Evolutionary conservation across 2,113 vertebrate genomes (phyloP).

Genomic region (Siphamia tubifer): DNA sequence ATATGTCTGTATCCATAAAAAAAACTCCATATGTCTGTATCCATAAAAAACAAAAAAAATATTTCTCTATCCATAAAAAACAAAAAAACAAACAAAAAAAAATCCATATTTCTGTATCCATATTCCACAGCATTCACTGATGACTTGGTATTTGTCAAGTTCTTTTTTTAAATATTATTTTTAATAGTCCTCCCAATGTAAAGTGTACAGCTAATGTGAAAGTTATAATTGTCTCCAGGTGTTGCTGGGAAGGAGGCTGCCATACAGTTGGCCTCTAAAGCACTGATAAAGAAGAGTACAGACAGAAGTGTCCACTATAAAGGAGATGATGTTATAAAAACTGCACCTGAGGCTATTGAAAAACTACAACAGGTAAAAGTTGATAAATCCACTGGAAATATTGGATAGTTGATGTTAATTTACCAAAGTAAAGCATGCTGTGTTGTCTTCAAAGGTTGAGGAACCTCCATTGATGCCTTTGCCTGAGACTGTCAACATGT

Average conservation of each 20-base stretch:
- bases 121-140: too few species aligned
- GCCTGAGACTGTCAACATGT: constrained; percentile 43
- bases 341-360: constrained; percentile 1
- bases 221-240: constrained; percentile 21
- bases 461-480: neutral
- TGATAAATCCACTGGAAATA: neutral
- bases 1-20: too few species aligned
- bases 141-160: too few species aligned
- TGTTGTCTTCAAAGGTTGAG: constrained; percentile 32
- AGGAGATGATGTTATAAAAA: constrained; percentile 9
- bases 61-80: too few species aligned
- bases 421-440: too few species aligned
- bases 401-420: too few species aligned
- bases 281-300: constrained; percentile 44
- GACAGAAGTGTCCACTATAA: constrained; percentile 22
- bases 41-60: too few species aligned
- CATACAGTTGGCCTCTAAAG: constrained; percentile 42
- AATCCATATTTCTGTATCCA: too few species aligned
- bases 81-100: too few species aligned
- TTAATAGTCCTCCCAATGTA: neutral
- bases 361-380: constrained; percentile 47
- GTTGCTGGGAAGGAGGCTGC: constrained; percentile 50
- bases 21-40: too few species aligned
- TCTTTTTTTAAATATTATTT: too few species aligned
- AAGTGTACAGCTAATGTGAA: neutral